Percentiles rank a stretch among this genome's conserved stretches.
These are phyloP conservation scores for Drosophila buzzatii DNA, from an alignment of 2,888 invertebrate genomes.

Conservation along the genomic window DNA sequence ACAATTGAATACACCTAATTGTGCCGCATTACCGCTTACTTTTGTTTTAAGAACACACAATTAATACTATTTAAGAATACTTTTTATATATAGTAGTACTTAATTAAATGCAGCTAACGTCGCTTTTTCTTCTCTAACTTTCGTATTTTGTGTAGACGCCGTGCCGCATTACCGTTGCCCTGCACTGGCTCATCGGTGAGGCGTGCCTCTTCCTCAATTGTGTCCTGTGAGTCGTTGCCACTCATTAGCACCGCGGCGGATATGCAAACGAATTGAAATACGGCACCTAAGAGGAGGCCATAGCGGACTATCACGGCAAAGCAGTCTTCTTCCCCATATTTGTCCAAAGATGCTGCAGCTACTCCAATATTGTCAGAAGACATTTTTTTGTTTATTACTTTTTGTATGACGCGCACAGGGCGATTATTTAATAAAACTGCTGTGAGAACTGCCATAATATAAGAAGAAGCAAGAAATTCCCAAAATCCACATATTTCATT, in stretches of 20 bases:
- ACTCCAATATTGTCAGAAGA: slow-evolving; percentile 50
- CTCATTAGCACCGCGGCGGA: slow-evolving; percentile 92
- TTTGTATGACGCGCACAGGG: slow-evolving; percentile 41
- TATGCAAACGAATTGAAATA: slow-evolving; percentile 94
- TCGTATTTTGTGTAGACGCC: slow-evolving; percentile 83
- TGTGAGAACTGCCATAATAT: slow-evolving; percentile 9
- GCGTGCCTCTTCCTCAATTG: slow-evolving; percentile 38
- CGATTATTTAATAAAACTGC: slow-evolving; percentile 14
- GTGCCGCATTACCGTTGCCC: slow-evolving; percentile 51
- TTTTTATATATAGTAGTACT: slow-evolving; percentile 16
- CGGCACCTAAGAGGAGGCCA: slow-evolving; percentile 93
- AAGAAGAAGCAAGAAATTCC: slow-evolving; percentile 31
- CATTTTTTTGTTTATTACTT: slow-evolving; percentile 52
- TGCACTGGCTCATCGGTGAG: slow-evolving; percentile 29
- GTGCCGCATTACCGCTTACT: no score
- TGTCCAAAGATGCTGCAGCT: slow-evolving; percentile 69
- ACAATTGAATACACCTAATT: slow-evolving; percentile 44
- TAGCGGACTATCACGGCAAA: slow-evolving; percentile 91
- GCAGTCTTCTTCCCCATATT: slow-evolving; percentile 87
- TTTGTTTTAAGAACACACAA: no score
- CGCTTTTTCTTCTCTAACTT: slow-evolving; percentile 84
- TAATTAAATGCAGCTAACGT: slow-evolving; percentile 62
- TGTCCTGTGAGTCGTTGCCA: slow-evolving; percentile 63
- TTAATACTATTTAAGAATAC: slow-evolving; percentile 26
- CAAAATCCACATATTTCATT: slow-evolving; percentile 89